phyloP scores from a whole-genome alignment of 2,888 invertebrate species.

The Drosophila prostipennis region DNA sequence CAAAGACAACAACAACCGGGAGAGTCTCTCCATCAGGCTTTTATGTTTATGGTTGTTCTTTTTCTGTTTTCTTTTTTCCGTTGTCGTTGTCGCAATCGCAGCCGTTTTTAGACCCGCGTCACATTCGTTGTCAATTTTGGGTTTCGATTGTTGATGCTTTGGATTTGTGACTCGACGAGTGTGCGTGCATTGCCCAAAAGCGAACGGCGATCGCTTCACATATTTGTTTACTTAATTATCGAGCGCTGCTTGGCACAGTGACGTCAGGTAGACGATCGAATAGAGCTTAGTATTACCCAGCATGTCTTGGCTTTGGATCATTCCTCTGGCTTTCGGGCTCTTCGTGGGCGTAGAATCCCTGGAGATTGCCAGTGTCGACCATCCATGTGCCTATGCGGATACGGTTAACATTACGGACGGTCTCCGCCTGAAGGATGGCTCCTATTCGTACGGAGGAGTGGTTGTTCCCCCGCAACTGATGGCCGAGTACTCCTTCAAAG shows the following conservation, averaged over 20 bases:
- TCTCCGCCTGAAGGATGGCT: slow-evolving; percentile 74
- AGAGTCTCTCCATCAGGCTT: slow-evolving; percentile 31
- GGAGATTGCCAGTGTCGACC: slow-evolving; percentile 33
- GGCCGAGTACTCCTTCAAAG: slow-evolving; percentile 74
- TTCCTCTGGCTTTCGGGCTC: not conserved
- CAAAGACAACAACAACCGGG: slow-evolving; percentile 11
- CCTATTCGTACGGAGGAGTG: slow-evolving; percentile 77
- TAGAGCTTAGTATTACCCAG: not conserved
- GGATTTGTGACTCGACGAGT: slow-evolving; percentile 21
- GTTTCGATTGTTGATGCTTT: slow-evolving; percentile 42
- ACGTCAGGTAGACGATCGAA: slow-evolving; percentile 50
- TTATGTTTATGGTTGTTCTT: slow-evolving; percentile 50
- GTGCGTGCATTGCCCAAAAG: slow-evolving; percentile 43
- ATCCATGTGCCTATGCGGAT: slow-evolving; percentile 76
- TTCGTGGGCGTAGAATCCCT: slow-evolving; percentile 10
- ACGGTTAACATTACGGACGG: slow-evolving; percentile 81
- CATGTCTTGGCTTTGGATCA: slow-evolving; percentile 2
- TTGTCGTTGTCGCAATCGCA: slow-evolving; percentile 66
- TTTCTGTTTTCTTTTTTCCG: slow-evolving; percentile 29
- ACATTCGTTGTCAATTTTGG: slow-evolving; percentile 32
- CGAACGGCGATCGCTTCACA: slow-evolving; percentile 27
- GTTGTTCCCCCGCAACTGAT: slow-evolving; percentile 71
- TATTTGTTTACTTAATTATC: slow-evolving; percentile 60
- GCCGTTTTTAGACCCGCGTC: slow-evolving; percentile 64
- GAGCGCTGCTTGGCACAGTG: slow-evolving; percentile 47